phyloP scores from a whole-genome alignment of 1,140 invertebrate species.

The Drosophila sechellia region DNA sequence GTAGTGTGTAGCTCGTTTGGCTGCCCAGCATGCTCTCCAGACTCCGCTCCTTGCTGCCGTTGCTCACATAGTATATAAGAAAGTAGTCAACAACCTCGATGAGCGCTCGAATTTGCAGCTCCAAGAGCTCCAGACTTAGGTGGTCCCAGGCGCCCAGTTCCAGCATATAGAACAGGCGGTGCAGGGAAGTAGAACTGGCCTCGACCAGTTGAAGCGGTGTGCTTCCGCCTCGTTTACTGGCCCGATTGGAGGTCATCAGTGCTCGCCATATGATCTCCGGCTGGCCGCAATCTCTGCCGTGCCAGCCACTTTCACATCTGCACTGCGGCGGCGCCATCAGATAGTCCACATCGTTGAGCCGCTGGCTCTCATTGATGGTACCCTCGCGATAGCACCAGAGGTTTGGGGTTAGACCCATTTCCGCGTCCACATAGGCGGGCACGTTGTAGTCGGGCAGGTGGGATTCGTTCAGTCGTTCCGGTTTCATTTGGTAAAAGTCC shows the following conservation, averaged over 20 bases:
- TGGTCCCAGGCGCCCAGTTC: slow-evolving; percentile 84
- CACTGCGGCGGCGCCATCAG: slow-evolving; percentile 84
- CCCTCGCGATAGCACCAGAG: slow-evolving; percentile 86
- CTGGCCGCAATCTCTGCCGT: slow-evolving; percentile 88
- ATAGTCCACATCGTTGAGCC: slow-evolving; percentile 47
- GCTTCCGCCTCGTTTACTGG: slow-evolving; percentile 30
- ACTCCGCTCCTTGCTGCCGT: slow-evolving; percentile 38
- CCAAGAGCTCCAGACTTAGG: slow-evolving; percentile 86
- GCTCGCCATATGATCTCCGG: slow-evolving; percentile 89
- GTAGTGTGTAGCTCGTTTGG: slow-evolving; percentile 50
- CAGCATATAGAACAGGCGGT: slow-evolving; percentile 87
- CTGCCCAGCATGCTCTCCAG: slow-evolving; percentile 36
- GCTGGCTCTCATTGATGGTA: slow-evolving; percentile 85
- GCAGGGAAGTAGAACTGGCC: slow-evolving; percentile 84
- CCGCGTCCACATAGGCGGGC: slow-evolving; percentile 43
- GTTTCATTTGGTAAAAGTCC: slow-evolving; percentile 69
- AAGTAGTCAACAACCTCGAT: slow-evolving; percentile 88
- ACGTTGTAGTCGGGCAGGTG: slow-evolving; percentile 50
- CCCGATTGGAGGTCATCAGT: slow-evolving; percentile 85
- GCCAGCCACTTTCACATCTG: slow-evolving; percentile 87
- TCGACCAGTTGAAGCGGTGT: slow-evolving; percentile 55
- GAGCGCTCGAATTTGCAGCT: slow-evolving; percentile 87
- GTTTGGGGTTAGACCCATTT: slow-evolving; percentile 85
- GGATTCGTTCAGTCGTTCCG: slow-evolving; percentile 52
- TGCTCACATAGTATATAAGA: slow-evolving; percentile 84